These are phyloP conservation scores for Amia ocellicauda DNA, from an alignment of 2,113 vertebrate genomes.

Conservation along the genomic window DNA sequence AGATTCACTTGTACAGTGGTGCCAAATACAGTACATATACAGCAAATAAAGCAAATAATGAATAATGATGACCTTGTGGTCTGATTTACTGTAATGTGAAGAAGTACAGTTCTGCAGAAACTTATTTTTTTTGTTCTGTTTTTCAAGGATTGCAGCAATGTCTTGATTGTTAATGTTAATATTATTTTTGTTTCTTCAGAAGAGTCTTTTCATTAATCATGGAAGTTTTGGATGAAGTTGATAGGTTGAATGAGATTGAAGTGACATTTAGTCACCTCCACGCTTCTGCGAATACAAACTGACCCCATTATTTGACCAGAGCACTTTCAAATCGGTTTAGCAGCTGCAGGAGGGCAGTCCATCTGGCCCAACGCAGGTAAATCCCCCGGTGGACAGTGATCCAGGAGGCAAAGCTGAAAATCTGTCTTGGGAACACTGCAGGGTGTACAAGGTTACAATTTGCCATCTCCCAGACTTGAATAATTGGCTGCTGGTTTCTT, in stretches of 20 bases:
- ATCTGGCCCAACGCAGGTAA: conserved; percentile 24
- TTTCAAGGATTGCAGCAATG: background rate
- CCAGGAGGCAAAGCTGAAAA: conserved; percentile 20
- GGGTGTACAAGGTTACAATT: background rate
- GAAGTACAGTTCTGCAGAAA: no score
- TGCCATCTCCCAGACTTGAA: background rate
- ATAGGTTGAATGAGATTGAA: no score
- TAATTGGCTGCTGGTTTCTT: no score
- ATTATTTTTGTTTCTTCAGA: background rate
- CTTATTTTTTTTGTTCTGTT: no score
- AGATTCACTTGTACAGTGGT: no score
- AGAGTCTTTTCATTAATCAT: no score
- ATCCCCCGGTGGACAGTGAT: conserved; percentile 8
- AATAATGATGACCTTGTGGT: no score
- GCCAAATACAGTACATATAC: no score
- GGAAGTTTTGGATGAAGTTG: no score
- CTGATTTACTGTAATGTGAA: no score
- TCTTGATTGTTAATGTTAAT: background rate
- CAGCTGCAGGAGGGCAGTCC: conserved; percentile 8
- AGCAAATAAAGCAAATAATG: no score
- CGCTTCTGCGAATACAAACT: background rate
- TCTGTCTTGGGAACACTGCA: background rate
- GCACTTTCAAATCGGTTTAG: conserved; percentile 20
- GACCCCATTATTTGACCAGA: conserved; percentile 9
- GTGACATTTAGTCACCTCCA: background rate